Percentiles rank a stretch among this genome's conserved stretches.
These are phyloP conservation scores for Linurgus olivaceus DNA, from an alignment of 2,797 vertebrate genomes.

Conservation along the genomic window DNA sequence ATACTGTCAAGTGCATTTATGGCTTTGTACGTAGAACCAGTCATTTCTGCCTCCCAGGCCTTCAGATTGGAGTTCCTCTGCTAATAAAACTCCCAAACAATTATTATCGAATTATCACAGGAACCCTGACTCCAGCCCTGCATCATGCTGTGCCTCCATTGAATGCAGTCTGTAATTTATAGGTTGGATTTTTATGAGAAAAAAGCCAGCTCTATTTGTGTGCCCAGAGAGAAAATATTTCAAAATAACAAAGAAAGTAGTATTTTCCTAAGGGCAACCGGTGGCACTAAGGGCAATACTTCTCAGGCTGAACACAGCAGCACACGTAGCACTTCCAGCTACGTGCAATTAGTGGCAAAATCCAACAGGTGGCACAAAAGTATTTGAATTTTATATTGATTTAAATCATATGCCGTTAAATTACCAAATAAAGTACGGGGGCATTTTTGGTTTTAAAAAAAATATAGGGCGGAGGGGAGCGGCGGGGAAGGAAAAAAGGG, in stretches of 20 bases:
- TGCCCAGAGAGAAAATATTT: neutral
- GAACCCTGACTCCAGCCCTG: neutral
- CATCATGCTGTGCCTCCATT: accelerated
- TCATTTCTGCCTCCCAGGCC: neutral
- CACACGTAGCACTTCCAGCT: neutral
- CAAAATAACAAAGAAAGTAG: neutral
- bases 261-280: neutral
- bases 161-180: neutral
- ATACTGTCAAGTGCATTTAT: neutral
- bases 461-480: neutral
- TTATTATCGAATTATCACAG: neutral
- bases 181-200: neutral
- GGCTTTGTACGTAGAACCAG: neutral
- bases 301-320: neutral
- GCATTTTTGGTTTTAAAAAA: neutral
- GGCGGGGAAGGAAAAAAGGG: accelerated
- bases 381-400: conserved; percentile 73
- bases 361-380: conserved; percentile 85
- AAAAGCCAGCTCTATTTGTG: neutral
- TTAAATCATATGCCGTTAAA: neutral
- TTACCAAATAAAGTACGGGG: neutral
- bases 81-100: neutral
- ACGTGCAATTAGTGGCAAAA: conserved; percentile 73
- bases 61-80: neutral
- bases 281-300: neutral